Conservation (phyloP, 2,888 invertebrate genomes). For the Laspeyria flexula region DNA sequence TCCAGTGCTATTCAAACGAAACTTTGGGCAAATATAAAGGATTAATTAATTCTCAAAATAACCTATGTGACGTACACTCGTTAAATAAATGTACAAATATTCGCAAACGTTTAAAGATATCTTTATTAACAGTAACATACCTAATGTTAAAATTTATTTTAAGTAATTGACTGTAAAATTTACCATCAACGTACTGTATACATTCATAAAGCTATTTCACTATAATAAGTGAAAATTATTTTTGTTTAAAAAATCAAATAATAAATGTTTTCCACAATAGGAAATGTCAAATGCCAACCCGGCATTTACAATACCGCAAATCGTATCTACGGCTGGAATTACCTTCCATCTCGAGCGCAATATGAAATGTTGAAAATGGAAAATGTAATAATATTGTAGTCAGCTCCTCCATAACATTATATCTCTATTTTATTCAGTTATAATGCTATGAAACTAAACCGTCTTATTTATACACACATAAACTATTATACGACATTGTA, state of each 20-base stretch:
- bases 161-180: no score
- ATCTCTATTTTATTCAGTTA: not conserved
- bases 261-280: conserved; percentile 7
- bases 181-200: not conserved
- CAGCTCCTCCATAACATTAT: not conserved
- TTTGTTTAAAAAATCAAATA: not conserved
- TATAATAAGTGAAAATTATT: not conserved
- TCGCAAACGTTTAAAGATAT: no score
- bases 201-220: not conserved
- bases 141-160: no score
- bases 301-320: conserved; percentile 30
- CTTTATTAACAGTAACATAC: no score
- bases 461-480: no score
- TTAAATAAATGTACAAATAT: no score
- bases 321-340: conserved; percentile 15
- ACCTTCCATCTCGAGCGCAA: conserved; percentile 6
- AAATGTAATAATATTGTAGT: conserved; percentile 29
- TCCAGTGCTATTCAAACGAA: no score
- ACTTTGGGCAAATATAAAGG: no score
- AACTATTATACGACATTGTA: not conserved
- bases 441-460: no score
- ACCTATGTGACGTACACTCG: no score
- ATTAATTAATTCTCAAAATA: no score
- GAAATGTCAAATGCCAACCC: conserved; percentile 13
- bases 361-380: conserved; percentile 27